Percentiles rank a stretch among this genome's conserved stretches.
These are phyloP conservation scores for Eubasilissa splendida DNA, from an alignment of 2,888 invertebrate species.

Conservation along the genomic window DNA sequence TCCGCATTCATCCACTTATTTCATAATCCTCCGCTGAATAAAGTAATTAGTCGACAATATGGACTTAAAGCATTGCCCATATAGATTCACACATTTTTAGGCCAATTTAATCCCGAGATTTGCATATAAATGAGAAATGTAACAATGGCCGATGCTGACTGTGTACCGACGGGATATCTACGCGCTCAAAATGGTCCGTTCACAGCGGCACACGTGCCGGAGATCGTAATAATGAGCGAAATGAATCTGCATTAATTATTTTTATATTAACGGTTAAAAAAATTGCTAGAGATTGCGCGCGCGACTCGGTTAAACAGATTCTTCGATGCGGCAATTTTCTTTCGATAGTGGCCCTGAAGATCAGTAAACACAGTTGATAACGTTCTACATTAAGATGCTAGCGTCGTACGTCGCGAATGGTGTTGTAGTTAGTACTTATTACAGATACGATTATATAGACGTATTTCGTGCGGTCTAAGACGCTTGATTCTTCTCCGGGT, in stretches of 20 bases:
- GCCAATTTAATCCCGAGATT: slow-evolving; percentile 28
- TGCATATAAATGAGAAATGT: slow-evolving; percentile 43
- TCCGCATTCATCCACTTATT: background rate
- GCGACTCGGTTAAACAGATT: slow-evolving; percentile 7
- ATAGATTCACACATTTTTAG: slow-evolving; percentile 21
- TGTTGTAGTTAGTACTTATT: too few species aligned
- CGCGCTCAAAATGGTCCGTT: slow-evolving; percentile 21
- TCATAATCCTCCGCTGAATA: background rate
- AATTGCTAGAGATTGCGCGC: slow-evolving; percentile 1
- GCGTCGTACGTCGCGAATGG: too few species aligned
- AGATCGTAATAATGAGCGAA: slow-evolving; percentile 8
- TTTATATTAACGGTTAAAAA: slow-evolving; percentile 18
- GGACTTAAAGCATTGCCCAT: background rate
- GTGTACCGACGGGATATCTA: slow-evolving; percentile 10
- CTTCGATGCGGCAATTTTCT: background rate
- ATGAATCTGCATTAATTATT: slow-evolving; percentile 6
- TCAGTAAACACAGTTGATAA: too few species aligned
- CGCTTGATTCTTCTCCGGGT: too few species aligned
- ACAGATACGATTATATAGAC: too few species aligned
- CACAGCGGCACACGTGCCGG: slow-evolving; percentile 21
- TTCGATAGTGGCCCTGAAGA: too few species aligned
- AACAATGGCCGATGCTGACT: slow-evolving; percentile 15
- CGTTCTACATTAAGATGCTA: too few species aligned
- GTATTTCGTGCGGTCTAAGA: too few species aligned
- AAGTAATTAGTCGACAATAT: background rate